phyloP scores from a whole-genome alignment of 2,888 invertebrate genomes.

The Pterostichus niger region DNA sequence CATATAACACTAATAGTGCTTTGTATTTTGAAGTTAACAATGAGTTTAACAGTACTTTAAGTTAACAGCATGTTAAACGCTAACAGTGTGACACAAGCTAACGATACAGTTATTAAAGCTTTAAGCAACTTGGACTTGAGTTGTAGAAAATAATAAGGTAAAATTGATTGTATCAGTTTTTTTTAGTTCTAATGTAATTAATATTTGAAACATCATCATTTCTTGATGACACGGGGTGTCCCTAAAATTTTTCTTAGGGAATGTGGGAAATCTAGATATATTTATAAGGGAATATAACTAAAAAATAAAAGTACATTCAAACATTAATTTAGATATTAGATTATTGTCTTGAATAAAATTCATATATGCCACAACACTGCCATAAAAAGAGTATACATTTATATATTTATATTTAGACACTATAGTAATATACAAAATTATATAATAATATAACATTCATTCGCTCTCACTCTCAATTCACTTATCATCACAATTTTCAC shows the following conservation, averaged over 20 bases:
- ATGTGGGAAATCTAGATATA: slow-evolving; percentile 20
- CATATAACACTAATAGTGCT: no score
- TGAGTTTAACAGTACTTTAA: no score
- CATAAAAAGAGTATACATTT: slow-evolving; percentile 63
- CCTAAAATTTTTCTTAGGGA: background rate
- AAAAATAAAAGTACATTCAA: slow-evolving; percentile 54
- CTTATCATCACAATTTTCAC: slow-evolving; percentile 54
- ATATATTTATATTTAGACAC: slow-evolving; percentile 61
- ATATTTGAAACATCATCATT: background rate
- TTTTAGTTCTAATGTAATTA: no score
- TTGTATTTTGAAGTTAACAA: no score
- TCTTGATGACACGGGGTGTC: background rate
- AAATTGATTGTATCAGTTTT: no score
- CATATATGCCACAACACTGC: slow-evolving; percentile 65
- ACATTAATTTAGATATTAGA: slow-evolving; percentile 64
- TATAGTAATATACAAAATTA: slow-evolving; percentile 64
- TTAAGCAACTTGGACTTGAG: no score
- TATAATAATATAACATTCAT: slow-evolving; percentile 44
- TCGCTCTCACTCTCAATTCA: slow-evolving; percentile 36
- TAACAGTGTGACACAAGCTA: no score
- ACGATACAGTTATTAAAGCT: no score
- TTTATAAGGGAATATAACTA: slow-evolving; percentile 26
- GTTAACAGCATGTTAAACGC: no score
- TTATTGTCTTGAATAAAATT: slow-evolving; percentile 66
- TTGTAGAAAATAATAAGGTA: no score